Base-by-base conservation (phyloP, 2,797 vertebrate genomes). In the Falco berigora region DNA sequence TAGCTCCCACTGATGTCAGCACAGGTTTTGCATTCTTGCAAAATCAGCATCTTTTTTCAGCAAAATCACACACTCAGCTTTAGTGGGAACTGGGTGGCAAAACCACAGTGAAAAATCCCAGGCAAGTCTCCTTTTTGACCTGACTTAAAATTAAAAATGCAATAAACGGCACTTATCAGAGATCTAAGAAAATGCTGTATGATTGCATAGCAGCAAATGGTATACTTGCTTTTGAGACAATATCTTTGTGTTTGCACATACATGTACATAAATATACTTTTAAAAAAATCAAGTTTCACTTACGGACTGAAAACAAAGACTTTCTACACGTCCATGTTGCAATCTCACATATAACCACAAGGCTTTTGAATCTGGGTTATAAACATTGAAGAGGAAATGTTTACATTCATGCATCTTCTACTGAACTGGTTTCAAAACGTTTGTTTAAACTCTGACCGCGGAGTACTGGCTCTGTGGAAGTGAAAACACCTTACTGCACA, bases 401-500 rank as follows among this genome's bases (percentile, higher is more conserved):
- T 92, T 63, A 16, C 11, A 7, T 34, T 53, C 42, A 6, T 11
- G 8, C 38, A 27, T 23, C 63, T 86, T 50, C 53, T 21, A 4
- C 4, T 49, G 22, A 76, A 23, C 5, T 38, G 0, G 3, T 25
- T 71, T 56, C 20, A 47, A 49, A 85, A 23, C 4, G 0, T 5
- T n/a, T 40, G 0, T 36, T 86, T 46, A 22, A 68, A 32, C 12
- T 14, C 92, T 68, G 58, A 16, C 21, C n/a, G 1, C 0, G 30
- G 32, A 61, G 11, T 4, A 16, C 38, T 28, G 36, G 56, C 52
- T 55, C 66, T 1, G 0, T 5, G 21, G n/a, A 38, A 27, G 15
- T 6, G 3, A 58, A 15, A 24, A 0, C 38, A 14, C 36, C 5
- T 61, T 4, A 0, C 9, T n/a, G 40, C 7, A 6, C 2, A 7